A percentile compares a stretch with the other conserved stretches of the same genome.
phyloP scores from a whole-genome alignment of 2,888 invertebrate genomes.

The Chrysotoxum bicinctum region DNA sequence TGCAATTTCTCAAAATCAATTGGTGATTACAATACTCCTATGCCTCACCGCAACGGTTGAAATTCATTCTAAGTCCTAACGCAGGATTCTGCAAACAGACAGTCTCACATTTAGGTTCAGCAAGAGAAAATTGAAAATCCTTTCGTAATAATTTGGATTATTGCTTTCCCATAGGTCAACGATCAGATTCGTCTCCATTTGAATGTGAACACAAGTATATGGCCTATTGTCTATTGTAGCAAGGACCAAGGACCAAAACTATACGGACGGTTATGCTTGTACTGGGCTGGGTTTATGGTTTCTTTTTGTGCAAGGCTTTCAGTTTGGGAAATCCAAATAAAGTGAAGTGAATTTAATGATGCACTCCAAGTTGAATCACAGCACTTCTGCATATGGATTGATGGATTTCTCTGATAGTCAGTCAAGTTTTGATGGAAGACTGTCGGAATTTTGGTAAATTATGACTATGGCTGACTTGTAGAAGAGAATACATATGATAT shows the following conservation, averaged over 20 bases:
- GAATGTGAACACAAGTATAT: neutral
- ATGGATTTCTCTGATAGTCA: neutral
- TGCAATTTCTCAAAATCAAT: neutral
- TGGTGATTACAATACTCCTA: no score
- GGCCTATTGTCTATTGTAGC: neutral
- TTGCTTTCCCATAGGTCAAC: neutral
- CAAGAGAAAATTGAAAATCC: neutral
- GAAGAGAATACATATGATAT: neutral
- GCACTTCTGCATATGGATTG: no score
- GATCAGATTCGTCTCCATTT: neutral
- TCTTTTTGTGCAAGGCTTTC: neutral
- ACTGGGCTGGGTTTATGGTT: no score
- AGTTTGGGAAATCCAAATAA: neutral
- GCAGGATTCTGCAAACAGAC: neutral
- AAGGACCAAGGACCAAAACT: neutral
- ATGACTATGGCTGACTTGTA: neutral
- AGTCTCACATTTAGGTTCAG: neutral
- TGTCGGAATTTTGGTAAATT: neutral
- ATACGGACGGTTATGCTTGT: neutral
- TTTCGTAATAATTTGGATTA: neutral
- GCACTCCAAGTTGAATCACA: neutral
- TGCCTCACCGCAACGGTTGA: no score
- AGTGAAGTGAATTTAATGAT: constrained; percentile 17
- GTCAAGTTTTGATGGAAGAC: neutral
- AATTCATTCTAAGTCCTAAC: neutral